Evolutionary conservation across 1,140 invertebrate species (phyloP).

Genomic region (Pseudomyrmex flavicornis): DNA sequence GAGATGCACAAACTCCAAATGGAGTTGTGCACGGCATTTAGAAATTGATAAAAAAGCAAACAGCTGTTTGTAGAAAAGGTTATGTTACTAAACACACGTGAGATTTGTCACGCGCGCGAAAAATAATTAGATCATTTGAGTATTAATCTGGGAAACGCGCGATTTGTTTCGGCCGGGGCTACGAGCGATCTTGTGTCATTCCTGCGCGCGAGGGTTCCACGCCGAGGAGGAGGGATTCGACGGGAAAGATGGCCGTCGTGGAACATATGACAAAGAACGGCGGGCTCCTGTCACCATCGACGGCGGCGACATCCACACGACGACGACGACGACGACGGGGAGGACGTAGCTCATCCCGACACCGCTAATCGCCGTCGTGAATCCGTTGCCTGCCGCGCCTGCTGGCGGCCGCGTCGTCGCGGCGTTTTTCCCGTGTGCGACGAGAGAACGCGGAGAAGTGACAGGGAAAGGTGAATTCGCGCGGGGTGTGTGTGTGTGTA

Average conservation of each 20-base stretch:
- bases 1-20: too few relatives aligned
- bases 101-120: not conserved
- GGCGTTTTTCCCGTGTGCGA: constrained; percentile 18
- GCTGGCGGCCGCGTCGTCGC: constrained; percentile 44
- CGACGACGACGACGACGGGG: constrained; percentile 41
- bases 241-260: constrained; percentile 80
- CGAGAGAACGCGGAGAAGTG: constrained; percentile 9
- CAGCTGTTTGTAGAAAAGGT: not conserved
- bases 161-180: not conserved
- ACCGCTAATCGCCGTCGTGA: constrained; percentile 66
- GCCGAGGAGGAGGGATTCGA: constrained; percentile 29
- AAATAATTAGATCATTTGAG: not conserved
- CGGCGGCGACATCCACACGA: constrained; percentile 45
- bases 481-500: not conserved
- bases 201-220: not conserved
- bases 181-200: not conserved
- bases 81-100: not conserved
- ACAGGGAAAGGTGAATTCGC: constrained; percentile 2
- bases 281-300: constrained; percentile 73
- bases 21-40: too few relatives aligned
- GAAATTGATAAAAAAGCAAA: too few relatives aligned
- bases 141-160: not conserved
- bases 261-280: constrained; percentile 84
- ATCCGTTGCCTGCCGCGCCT: constrained; percentile 11
- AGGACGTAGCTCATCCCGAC: constrained; percentile 39